Percentiles rank a stretch among this genome's conserved stretches.
phyloP scores from a whole-genome alignment of 37 sponge, comb jelly and placozoan species.

The Aplysina aerophoba region DNA sequence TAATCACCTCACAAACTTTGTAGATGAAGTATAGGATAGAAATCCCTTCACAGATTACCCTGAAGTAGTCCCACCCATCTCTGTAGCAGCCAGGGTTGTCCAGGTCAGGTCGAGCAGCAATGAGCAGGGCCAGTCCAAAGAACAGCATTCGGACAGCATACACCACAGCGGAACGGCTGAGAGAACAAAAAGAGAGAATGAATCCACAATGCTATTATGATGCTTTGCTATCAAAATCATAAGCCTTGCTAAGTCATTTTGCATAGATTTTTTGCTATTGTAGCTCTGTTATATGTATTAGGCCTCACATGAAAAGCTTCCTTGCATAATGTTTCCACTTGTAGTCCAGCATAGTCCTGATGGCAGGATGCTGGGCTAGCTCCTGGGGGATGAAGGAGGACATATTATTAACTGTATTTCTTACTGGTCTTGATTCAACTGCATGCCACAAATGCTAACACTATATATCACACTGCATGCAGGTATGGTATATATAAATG shows the following conservation, averaged over 20 bases:
- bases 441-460: too few species aligned
- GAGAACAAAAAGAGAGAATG: not conserved
- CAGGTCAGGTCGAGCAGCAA: not conserved
- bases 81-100: constrained; percentile 6
- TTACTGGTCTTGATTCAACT: too few species aligned
- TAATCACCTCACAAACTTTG: not conserved
- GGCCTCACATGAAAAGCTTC: not conserved
- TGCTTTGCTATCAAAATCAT: too few species aligned
- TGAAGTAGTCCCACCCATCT: not conserved
- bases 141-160: not conserved
- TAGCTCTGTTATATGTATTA: too few species aligned
- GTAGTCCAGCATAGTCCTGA: not conserved
- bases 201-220: not conserved
- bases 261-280: too few species aligned
- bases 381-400: not conserved
- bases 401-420: not conserved
- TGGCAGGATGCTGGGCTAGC: not conserved
- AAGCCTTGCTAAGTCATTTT: too few species aligned
- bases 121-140: not conserved
- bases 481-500: too few species aligned
- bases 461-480: too few species aligned
- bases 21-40: not conserved
- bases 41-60: not conserved
- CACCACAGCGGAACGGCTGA: not conserved
- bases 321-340: not conserved